Evolutionary conservation across 1,140 invertebrate genomes (phyloP).

Genomic region (Hyphantria cunea): DNA sequence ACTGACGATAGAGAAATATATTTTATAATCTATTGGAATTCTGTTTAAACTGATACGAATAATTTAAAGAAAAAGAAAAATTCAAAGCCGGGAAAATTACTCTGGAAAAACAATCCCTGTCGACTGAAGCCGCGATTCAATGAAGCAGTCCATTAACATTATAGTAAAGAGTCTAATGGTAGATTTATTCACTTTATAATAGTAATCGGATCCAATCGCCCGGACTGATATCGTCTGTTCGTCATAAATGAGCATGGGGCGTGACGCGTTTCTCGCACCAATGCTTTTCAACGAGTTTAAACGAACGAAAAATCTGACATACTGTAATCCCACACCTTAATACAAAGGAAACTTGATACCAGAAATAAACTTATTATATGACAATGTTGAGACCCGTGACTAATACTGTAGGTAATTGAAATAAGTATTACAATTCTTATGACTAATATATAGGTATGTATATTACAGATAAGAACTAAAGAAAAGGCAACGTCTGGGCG

Average conservation of each 20-base stretch:
- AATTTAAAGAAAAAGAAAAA: neutral
- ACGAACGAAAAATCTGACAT: slow-evolving; percentile 56
- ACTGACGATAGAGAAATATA: too few relatives aligned
- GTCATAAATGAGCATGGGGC: slow-evolving; percentile 40
- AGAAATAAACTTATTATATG: slow-evolving; percentile 10
- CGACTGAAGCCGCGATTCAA: neutral
- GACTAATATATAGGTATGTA: too few relatives aligned
- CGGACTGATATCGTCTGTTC: slow-evolving; percentile 17
- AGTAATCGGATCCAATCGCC: slow-evolving; percentile 22
- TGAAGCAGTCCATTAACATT: slow-evolving; percentile 14
- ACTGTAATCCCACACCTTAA: slow-evolving; percentile 45
- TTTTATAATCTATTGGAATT: too few relatives aligned
- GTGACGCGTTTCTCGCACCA: slow-evolving; percentile 46
- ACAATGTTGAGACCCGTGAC: neutral
- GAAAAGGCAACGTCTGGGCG: too few relatives aligned
- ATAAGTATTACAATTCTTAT: too few relatives aligned
- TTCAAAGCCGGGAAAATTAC: too few relatives aligned
- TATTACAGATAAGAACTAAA: too few relatives aligned
- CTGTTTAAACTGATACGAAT: neutral
- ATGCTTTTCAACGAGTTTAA: slow-evolving; percentile 42
- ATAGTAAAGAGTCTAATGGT: slow-evolving; percentile 22
- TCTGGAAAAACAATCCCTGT: too few relatives aligned
- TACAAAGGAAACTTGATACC: slow-evolving; percentile 29
- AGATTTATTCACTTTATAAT: slow-evolving; percentile 25
- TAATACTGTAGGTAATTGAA: neutral